These are phyloP conservation scores for Megalopta genalis DNA, from an alignment of 1,140 invertebrate genomes.

Conservation along the genomic window DNA sequence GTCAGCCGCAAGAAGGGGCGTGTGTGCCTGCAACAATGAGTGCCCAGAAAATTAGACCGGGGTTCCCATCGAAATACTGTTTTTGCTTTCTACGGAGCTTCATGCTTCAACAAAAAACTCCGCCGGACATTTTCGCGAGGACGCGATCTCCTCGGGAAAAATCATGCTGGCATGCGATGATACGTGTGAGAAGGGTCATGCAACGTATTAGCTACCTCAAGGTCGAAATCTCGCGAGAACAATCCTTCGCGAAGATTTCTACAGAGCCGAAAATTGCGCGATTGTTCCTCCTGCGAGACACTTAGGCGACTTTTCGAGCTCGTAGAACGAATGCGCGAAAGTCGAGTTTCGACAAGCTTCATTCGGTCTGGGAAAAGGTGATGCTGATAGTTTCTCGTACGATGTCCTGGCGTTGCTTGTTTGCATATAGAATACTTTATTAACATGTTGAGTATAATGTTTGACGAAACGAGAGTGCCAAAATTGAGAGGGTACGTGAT, in stretches of 20 bases:
- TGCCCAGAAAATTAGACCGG: constrained; percentile 64
- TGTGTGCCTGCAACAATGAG: constrained; percentile 83
- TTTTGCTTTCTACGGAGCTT: constrained; percentile 50
- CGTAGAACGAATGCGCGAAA: too few relatives aligned
- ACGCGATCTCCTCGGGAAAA: constrained; percentile 1
- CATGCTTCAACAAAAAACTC: constrained; percentile 54
- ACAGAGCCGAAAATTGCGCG: background rate
- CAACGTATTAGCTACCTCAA: constrained; percentile 13
- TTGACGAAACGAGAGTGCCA: too few relatives aligned
- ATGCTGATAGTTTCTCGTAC: too few relatives aligned
- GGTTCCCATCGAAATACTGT: constrained; percentile 14
- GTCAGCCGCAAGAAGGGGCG: constrained; percentile 82
- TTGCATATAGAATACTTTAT: too few relatives aligned
- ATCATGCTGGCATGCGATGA: constrained; percentile 52
- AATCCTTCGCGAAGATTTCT: background rate
- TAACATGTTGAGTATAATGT: too few relatives aligned
- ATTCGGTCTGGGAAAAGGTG: too few relatives aligned
- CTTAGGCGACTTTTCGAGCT: too few relatives aligned
- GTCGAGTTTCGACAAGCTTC: too few relatives aligned
- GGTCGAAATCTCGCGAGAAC: too few relatives aligned
- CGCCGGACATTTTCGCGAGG: constrained; percentile 19
- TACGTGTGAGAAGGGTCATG: constrained; percentile 34
- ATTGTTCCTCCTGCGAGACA: too few relatives aligned
- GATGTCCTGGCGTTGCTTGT: too few relatives aligned
- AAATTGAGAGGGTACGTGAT: too few relatives aligned